Conservation (phyloP, 2,113 vertebrate genomes). For the Bubo blakistoni region DNA sequence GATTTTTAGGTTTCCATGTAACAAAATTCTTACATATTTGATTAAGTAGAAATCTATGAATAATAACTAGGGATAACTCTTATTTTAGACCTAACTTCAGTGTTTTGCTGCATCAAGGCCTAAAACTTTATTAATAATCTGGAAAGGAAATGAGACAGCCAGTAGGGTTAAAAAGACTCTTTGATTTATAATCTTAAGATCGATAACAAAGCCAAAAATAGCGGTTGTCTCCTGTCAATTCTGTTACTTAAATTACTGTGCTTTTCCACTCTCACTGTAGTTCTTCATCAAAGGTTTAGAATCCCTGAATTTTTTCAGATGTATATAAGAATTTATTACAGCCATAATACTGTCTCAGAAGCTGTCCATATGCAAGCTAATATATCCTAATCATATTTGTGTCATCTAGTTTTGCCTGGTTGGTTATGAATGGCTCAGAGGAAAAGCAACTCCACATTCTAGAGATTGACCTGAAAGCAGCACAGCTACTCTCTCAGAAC, state of each 20-base stretch:
- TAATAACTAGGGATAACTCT: background rate
- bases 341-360: background rate
- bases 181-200: background rate
- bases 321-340: background rate
- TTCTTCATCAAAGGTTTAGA: background rate
- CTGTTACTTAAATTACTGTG: background rate
- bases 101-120: background rate
- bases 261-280: background rate
- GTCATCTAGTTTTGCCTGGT: background rate
- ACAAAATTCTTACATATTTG: background rate
- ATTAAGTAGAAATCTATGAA: background rate
- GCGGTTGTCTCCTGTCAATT: background rate
- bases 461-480: background rate
- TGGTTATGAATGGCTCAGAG: background rate
- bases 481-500: background rate
- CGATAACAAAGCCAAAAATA: background rate
- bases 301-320: background rate
- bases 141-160: background rate
- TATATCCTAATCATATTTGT: background rate
- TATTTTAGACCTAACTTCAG: background rate
- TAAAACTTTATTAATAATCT: background rate
- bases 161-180: background rate
- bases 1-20: background rate
- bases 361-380: background rate
- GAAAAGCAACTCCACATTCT: background rate